These are phyloP conservation scores for Tigriopus californicus DNA, from an alignment of 2,888 invertebrate species.

Conservation along the genomic window DNA sequence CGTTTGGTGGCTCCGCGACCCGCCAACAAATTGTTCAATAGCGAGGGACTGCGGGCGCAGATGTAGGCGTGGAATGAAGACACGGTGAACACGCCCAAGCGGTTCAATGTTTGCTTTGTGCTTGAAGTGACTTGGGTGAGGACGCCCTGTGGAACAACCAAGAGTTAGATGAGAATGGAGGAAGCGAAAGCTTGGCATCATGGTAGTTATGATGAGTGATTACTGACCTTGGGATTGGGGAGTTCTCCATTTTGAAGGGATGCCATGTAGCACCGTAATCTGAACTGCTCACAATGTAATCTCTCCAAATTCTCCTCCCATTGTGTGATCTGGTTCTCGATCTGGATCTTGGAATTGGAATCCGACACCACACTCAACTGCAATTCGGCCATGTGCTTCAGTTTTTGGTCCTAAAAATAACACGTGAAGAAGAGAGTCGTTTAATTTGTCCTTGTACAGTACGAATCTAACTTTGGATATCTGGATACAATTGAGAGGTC, in stretches of 20 bases:
- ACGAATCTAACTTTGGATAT: neutral
- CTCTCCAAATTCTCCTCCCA: constrained; percentile 95
- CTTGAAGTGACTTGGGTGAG: constrained; percentile 84
- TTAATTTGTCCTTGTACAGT: neutral
- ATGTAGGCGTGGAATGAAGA: constrained; percentile 96
- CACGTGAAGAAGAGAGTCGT: neutral
- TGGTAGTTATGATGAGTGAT: neutral
- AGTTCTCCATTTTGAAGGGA: constrained; percentile 85
- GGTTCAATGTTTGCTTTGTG: constrained; percentile 82
- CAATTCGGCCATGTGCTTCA: constrained; percentile 95
- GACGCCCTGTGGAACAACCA: constrained; percentile 48
- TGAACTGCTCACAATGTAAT: constrained; percentile 87
- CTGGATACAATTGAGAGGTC: neutral
- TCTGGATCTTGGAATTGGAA: constrained; percentile 72
- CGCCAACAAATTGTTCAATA: constrained; percentile 73
- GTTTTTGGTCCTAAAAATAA: constrained; percentile 67
- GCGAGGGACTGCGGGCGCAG: constrained; percentile 80
- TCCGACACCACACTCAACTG: constrained; percentile 91
- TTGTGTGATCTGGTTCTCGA: constrained; percentile 76
- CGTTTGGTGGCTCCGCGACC: constrained; percentile 78
- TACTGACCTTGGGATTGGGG: constrained; percentile 82
- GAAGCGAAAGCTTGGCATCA: too few species aligned
- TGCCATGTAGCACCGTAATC: constrained; percentile 88
- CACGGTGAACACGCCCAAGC: constrained; percentile 89
- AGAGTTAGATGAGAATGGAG: neutral